Conservation (phyloP, 2,797 vertebrate genomes). For the Takifugu rubripes region DNA sequence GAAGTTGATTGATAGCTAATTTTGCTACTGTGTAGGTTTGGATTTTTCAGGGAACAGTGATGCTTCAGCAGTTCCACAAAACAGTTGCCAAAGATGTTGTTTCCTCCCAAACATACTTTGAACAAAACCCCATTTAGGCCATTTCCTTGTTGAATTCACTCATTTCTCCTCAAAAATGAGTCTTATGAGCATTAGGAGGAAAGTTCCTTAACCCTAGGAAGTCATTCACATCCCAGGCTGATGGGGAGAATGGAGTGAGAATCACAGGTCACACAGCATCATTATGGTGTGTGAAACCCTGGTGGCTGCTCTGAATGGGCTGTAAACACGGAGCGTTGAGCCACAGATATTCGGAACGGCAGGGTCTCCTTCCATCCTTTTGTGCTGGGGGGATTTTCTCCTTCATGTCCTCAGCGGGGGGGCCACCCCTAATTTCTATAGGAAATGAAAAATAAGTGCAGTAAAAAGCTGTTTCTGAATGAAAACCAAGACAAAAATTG, state of each 20-base stretch:
- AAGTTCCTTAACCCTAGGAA: constrained; percentile 14
- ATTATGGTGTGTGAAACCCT: constrained; percentile 6
- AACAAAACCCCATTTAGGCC: neutral
- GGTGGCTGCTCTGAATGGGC: constrained; percentile 10
- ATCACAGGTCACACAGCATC: constrained; percentile 11
- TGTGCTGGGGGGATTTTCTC: constrained; percentile 28
- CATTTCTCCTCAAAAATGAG: constrained; percentile 11
- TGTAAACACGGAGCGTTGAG: constrained; percentile 42
- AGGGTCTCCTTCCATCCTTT: constrained; percentile 34
- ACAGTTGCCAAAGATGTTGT: too few relatives aligned
- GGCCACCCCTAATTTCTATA: constrained; percentile 8
- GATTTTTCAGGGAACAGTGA: too few relatives aligned
- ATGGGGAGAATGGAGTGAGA: constrained; percentile 10
- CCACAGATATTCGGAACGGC: constrained; percentile 38
- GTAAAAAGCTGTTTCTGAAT: neutral
- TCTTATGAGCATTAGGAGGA: constrained; percentile 27
- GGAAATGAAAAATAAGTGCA: constrained; percentile 12
- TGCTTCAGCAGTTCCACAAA: too few relatives aligned
- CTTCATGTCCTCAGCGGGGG: neutral
- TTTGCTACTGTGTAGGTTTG: too few relatives aligned
- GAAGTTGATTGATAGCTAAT: too few relatives aligned
- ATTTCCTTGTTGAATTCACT: neutral
- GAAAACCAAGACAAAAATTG: too few relatives aligned
- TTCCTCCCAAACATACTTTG: too few relatives aligned
- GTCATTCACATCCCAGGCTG: constrained; percentile 5